Evolutionary conservation across 2,888 invertebrate genomes (phyloP).

Genomic region (Antheraea yamamai): DNA sequence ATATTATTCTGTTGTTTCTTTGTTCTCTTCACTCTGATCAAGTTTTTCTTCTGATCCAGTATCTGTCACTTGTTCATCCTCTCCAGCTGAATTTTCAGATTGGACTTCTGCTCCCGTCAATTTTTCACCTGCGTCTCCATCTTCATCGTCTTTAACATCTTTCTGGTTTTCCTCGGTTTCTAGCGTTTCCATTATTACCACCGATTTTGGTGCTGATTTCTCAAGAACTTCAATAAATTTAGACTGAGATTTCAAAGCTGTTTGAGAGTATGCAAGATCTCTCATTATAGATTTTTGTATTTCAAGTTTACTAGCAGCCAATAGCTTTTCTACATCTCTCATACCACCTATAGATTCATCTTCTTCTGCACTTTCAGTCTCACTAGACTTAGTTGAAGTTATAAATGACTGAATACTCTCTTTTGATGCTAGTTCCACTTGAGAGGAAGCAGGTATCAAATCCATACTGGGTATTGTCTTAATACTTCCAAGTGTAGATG

Average conservation of each 20-base stretch:
- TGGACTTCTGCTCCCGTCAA: slow-evolving; percentile 21
- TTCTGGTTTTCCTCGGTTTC: slow-evolving; percentile 24
- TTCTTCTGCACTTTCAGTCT: slow-evolving; percentile 38
- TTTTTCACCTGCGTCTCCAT: slow-evolving; percentile 19
- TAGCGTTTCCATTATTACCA: slow-evolving; percentile 31
- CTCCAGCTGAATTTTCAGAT: slow-evolving; percentile 22
- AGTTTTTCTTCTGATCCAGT: slow-evolving; percentile 48
- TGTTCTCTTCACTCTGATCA: slow-evolving; percentile 26
- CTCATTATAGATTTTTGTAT: slow-evolving; percentile 70
- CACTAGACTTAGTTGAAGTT: slow-evolving; percentile 58
- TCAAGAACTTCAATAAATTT: slow-evolving; percentile 34
- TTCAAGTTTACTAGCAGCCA: slow-evolving; percentile 62
- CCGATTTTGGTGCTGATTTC: slow-evolving; percentile 41
- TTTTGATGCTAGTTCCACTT: slow-evolving; percentile 41
- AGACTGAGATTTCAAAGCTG: slow-evolving; percentile 43
- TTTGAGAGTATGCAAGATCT: slow-evolving; percentile 61
- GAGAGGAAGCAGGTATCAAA: slow-evolving; percentile 50
- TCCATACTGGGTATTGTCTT: slow-evolving; percentile 66
- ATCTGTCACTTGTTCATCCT: slow-evolving; percentile 42
- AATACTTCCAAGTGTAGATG: slow-evolving; percentile 55
- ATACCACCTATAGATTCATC: slow-evolving; percentile 35
- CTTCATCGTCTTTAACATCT: slow-evolving; percentile 18
- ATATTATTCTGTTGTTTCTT: not conserved
- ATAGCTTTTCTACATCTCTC: slow-evolving; percentile 51
- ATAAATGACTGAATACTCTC: slow-evolving; percentile 66